These are phyloP conservation scores for Sebastes oblongus DNA, from an alignment of 2,797 vertebrate genomes.

Conservation along the genomic window DNA sequence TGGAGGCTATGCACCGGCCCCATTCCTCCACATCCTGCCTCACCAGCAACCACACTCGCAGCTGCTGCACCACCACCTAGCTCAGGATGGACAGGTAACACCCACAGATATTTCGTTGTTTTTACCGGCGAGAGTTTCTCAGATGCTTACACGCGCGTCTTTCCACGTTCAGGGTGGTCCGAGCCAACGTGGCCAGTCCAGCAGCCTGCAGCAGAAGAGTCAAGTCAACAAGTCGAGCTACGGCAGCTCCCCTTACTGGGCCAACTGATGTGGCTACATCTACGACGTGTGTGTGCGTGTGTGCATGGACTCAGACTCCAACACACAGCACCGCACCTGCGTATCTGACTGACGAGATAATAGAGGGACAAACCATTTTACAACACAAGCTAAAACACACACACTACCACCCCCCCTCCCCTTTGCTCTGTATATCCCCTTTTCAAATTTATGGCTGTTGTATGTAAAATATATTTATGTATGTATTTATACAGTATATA, in stretches of 20 bases:
- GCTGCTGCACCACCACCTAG: slow-evolving; percentile 95
- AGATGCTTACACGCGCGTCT: not conserved
- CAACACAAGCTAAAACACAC: slow-evolving; percentile 70
- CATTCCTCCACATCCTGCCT: slow-evolving; percentile 94
- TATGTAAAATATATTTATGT: slow-evolving; percentile 99
- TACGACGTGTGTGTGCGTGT: not conserved
- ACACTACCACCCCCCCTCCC: slow-evolving; percentile 80
- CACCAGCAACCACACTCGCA: slow-evolving; percentile 98
- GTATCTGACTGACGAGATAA: slow-evolving; percentile 78
- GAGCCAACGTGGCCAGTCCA: slow-evolving; percentile 91
- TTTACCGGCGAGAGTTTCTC: not conserved
- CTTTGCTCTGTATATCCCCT: slow-evolving; percentile 87
- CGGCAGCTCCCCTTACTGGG: slow-evolving; percentile 95
- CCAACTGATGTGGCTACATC: slow-evolving; percentile 84
- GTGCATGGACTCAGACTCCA: slow-evolving; percentile 28
- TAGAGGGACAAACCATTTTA: slow-evolving; percentile 76
- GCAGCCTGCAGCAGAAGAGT: slow-evolving; percentile 95
- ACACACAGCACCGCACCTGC: slow-evolving; percentile 50
- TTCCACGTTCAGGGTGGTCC: slow-evolving; percentile 84
- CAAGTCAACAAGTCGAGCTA: slow-evolving; percentile 96
- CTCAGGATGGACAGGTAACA: slow-evolving; percentile 93
- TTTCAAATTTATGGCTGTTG: slow-evolving; percentile 92
- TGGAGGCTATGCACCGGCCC: slow-evolving; percentile 90
- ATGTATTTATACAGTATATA: slow-evolving; percentile 98
- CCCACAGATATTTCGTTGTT: not conserved